Percentiles rank a stretch among this genome's conserved stretches.
phyloP scores from a whole-genome alignment of 2,888 invertebrate species.

The Sturmia bella region DNA sequence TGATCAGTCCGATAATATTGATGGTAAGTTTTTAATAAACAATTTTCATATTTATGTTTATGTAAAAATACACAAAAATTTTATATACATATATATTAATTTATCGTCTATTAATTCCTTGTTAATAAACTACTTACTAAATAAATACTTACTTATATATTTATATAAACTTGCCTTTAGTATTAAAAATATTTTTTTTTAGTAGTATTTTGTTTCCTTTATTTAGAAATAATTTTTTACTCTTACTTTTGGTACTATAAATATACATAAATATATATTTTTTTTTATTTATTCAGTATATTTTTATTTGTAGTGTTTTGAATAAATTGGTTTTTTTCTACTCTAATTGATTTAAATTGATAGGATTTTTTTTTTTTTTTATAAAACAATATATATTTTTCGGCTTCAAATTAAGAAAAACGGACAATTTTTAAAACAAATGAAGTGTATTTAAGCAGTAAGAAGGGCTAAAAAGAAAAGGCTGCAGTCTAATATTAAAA shows the following conservation, averaged over 20 bases:
- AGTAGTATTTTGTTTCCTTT: conserved; percentile 58
- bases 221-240: conserved; percentile 45
- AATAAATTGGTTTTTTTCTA: conserved; percentile 38
- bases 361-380: conserved; percentile 34
- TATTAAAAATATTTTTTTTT: conserved; percentile 37
- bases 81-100: conserved; percentile 25
- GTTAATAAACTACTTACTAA: conserved; percentile 58
- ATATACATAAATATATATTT: no score
- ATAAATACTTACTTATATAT: conserved; percentile 44
- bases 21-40: conserved; percentile 85
- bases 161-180: conserved; percentile 59
- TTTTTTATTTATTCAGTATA: conserved; percentile 36
- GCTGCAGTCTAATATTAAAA: no score
- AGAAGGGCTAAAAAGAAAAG: no score
- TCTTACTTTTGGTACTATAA: conserved; percentile 53
- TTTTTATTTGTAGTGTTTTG: conserved; percentile 60
- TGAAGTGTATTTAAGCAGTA: conserved; percentile 40
- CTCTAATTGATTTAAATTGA: conserved; percentile 17
- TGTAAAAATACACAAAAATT: conserved; percentile 20
- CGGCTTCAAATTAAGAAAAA: background rate
- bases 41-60: conserved; percentile 16
- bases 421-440: conserved; percentile 28
- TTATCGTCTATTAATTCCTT: conserved; percentile 58
- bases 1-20: conserved; percentile 88
- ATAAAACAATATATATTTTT: conserved; percentile 59